Evolutionary conservation across 2,797 vertebrate species (phyloP), one percentile per base, ranked within the genome.

Genomic region (Pseudotriccus pelzelni): DNA sequence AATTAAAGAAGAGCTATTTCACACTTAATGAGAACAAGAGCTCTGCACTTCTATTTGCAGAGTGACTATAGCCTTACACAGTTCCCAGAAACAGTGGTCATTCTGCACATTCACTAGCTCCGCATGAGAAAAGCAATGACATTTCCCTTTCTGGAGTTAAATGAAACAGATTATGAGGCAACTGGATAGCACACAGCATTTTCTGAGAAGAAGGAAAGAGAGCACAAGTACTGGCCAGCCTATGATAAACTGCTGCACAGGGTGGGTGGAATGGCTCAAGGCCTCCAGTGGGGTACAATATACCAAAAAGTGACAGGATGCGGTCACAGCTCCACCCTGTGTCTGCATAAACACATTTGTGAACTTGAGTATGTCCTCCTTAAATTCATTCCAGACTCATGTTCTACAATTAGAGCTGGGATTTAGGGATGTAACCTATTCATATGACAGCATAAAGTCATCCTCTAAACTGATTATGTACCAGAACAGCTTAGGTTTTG

Each of bases 301-400:
- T 63, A 91, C 59, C 8, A 2, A 73, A 68, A 92, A 94, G 68
- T 83, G 92, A 92, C 92, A 91, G 89, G 92, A 94, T 92, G 94
- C 92, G 87, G 94, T 76, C 96, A 97, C 91, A 97, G 95, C 94
- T 96, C 95, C 96, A 97, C 95, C 94, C 94, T 96, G 95, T 94
- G 94, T 96, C 93, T 96, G 93, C 59, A 95, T 63, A 94, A 94
- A 97, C 87, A 87, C 90, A 96, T 94, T 92, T 59, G 68, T 89
- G 69, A 89, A 86, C 66, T 89, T 28, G 39, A 87, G 24, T 34
- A 44, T 18, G 73, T n/a, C 83, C 69, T 88, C 53, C 63, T 77
- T 47, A 83, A 78, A 83, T n/a, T 75, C 66, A 75, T 24, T 72
- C 79, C 5, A 39, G 66, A 62, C 22, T 47, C 12, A 24, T 1